A percentile compares a stretch with the other conserved stretches of the same genome.
Evolutionary conservation across 2,888 invertebrate species (phyloP).

Genomic region (Steromphala cineraria): DNA sequence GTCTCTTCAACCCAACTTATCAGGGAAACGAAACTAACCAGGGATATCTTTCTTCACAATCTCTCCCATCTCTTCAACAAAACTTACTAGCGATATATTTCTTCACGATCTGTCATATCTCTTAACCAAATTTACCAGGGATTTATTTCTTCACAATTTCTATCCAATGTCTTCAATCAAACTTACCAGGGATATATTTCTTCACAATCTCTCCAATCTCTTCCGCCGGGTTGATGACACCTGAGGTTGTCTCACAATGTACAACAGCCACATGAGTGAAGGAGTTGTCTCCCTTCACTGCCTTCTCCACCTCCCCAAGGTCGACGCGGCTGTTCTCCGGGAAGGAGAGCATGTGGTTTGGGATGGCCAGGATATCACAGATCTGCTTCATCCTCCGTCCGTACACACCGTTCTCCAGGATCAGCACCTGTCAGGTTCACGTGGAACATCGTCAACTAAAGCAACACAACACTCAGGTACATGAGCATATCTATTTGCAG

Average conservation of each 20-base stretch:
- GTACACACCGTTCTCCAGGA: conserved; percentile 77
- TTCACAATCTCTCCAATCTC: conserved; percentile 74
- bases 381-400: conserved; percentile 75
- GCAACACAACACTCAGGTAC: no score
- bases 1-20: conserved; percentile 54
- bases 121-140: no score
- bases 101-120: no score
- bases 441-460: no score
- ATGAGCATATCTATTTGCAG: no score
- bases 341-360: conserved; percentile 68
- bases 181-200: conserved; percentile 58
- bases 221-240: conserved; percentile 76
- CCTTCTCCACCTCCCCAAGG: conserved; percentile 53
- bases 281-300: conserved; percentile 57
- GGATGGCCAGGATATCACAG: conserved; percentile 72
- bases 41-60: conserved; percentile 69
- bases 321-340: conserved; percentile 72
- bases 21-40: conserved; percentile 34
- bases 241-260: conserved; percentile 77
- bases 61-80: conserved; percentile 68
- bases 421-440: conserved; percentile 68
- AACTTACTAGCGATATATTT: no score
- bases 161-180: no score
- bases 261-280: conserved; percentile 75
- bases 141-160: no score